Base-by-base conservation (phyloP, 2,888 invertebrate genomes). In the Leptinotarsa haldemani region DNA sequence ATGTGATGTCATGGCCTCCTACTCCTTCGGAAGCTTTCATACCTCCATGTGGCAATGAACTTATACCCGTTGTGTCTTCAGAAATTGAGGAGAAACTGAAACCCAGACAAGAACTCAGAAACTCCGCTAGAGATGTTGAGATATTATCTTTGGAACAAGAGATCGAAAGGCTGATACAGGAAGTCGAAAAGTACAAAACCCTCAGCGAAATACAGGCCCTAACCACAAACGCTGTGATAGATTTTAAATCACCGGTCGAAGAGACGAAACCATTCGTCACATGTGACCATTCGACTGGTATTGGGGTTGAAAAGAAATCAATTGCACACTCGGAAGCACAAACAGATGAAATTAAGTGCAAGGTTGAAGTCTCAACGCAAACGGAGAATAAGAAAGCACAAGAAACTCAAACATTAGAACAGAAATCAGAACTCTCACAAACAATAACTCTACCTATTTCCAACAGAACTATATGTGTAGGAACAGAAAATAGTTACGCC, bases 1-100 rank as follows among this genome's bases (percentile, higher is more conserved):
- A 93, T 79, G 91, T 91, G 74, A 88, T 92, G 1, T 90, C 93
- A 50, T 95, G 95, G 95, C 94, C 95, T 0, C 93, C 94, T 56
- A 86, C 85, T 52, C 83, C 86, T 66, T 80, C 80, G 30, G 84
- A 83, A 73, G 73, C 71, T 22, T 80, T 82, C 48, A 74, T 81
- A 63, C 80, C 83, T 4, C 81, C 84, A 5, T 78, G 71, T 52
- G 78, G 81, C 22, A 80, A 79, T 75, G 81, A 81, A 50, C 82
- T 77, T 58, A 77, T 83, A 22, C 70, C 70, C n/a, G 53, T 65
- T 4, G 65, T 76, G 12, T 64, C 72, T 48, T 74, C 78, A 47
- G 79, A 76, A 78, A 85, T 80, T 53, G 74, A 73, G 61, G 61
- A 65, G 15, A 46, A 65, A 16, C 30, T 76, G n/a, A 76, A 65